Evolutionary conservation across 2,113 vertebrate species (phyloP), one percentile per base, ranked within the genome.

Genomic region (Tauraco erythrolophus): DNA sequence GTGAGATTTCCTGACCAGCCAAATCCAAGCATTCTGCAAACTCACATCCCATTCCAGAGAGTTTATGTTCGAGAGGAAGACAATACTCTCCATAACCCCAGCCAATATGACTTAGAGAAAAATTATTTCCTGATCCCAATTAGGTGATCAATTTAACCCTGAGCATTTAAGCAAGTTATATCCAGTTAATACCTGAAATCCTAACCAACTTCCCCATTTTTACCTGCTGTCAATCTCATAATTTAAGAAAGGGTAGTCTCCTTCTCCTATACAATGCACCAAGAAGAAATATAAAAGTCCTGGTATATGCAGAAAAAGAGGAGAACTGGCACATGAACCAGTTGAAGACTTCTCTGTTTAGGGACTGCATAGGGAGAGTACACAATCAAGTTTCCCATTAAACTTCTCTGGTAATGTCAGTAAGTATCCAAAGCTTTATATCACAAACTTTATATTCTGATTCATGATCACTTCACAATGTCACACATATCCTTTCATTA

Each of bases 361-460:
- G 28, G 19, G 50, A 45, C 15, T 57, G 10, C 28, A 9, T 80
- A 43, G 78, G 54, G 48, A 66, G 91, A 79, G 33, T 50, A 53
- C 16, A 84, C 51, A 74, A 66, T 66, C 12, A 86, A 89, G 24
- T 74, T 92, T 71, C 35, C 43, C 39, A 3, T 82, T 57, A 92
- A 89, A 51, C 48, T 88, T 66, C 14, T 41, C 61, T 85, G 53
- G 70, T 84, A 88, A 53, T 61, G 70, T 75, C 74, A 88, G 14
- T 57, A 50, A 57, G 15, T 37, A 92, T 71, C 48, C 33, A 72
- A 89, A 89, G 16, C 77, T 89, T 81, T 91, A 13, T 87, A 68
- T 58, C 80, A 48, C 46, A 78, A 30, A 87, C 48, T 91, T 94
- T 45, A 45, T 66, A 76, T 84, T 96, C 81, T 93, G 94, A 88